Percentiles rank a stretch among this genome's conserved stretches.
phyloP scores from a whole-genome alignment of 2,888 invertebrate species.

The Tiliacea citrago region DNA sequence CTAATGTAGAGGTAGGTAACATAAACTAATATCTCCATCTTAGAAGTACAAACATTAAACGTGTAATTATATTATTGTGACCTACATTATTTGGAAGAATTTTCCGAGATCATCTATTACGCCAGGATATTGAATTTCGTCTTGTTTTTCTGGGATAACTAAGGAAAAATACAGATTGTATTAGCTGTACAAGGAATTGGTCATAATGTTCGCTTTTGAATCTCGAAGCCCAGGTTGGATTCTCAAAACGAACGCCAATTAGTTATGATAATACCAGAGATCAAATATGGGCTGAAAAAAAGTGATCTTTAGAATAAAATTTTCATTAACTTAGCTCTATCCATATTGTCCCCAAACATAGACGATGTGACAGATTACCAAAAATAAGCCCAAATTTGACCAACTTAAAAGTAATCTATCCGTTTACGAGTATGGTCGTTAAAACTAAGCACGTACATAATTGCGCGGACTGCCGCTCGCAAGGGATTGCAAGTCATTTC shows the following conservation, averaged over 20 bases:
- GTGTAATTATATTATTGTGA: slow-evolving; percentile 7
- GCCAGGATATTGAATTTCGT: slow-evolving; percentile 23
- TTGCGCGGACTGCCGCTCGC: slow-evolving; percentile 5
- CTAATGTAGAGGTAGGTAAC: background rate
- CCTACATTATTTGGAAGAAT: slow-evolving; percentile 21
- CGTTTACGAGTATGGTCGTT: slow-evolving; percentile 33
- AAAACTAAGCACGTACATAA: slow-evolving; percentile 37
- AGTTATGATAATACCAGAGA: background rate
- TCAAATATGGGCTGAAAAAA: background rate
- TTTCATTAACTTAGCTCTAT: background rate
- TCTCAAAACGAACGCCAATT: background rate
- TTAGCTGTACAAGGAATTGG: background rate
- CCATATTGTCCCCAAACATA: background rate
- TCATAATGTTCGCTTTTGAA: background rate
- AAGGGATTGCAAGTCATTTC: slow-evolving; percentile 20
- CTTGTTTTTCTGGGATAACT: slow-evolving; percentile 4
- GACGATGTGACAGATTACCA: slow-evolving; percentile 7
- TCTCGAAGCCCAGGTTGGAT: background rate
- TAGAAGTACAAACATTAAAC: slow-evolving; percentile 11
- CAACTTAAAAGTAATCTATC: slow-evolving; percentile 31
- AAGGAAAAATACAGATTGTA: slow-evolving; percentile 9
- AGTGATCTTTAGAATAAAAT: background rate
- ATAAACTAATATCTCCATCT: background rate
- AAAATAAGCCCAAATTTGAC: slow-evolving; percentile 33
- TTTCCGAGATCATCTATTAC: slow-evolving; percentile 24